Evolutionary conservation across 2,113 vertebrate species (phyloP).

Genomic region (Oncorhynchus tshawytscha): DNA sequence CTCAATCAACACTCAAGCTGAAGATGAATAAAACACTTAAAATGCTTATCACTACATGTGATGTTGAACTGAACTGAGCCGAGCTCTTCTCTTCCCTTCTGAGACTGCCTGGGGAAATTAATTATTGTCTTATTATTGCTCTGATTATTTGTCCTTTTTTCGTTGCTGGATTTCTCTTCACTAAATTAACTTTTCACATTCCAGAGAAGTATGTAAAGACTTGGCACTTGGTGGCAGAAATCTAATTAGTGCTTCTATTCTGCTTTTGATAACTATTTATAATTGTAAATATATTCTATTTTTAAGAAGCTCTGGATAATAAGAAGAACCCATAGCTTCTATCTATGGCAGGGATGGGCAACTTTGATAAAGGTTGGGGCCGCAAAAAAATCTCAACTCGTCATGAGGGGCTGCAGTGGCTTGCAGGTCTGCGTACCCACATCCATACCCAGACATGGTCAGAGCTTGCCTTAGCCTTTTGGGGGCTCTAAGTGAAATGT

Average conservation of each 20-base stretch:
- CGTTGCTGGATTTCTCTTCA: constrained; percentile 15
- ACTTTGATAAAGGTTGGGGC: too few relatives aligned
- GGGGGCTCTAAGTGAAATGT: too few relatives aligned
- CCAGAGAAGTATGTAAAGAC: constrained; percentile 25
- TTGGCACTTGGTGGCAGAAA: constrained; percentile 43
- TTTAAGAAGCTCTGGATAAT: constrained; percentile 35
- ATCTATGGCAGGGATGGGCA: too few relatives aligned
- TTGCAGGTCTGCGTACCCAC: too few relatives aligned
- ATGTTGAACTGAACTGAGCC: too few relatives aligned
- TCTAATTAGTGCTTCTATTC: constrained; percentile 56
- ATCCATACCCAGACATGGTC: background rate
- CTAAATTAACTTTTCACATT: constrained; percentile 40
- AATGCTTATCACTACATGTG: too few relatives aligned
- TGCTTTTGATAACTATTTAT: constrained; percentile 66
- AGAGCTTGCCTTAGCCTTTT: too few relatives aligned
- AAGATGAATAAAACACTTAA: too few relatives aligned
- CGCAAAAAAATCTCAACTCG: too few relatives aligned
- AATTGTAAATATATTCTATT: constrained; percentile 41
- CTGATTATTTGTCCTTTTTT: background rate
- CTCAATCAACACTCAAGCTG: too few relatives aligned
- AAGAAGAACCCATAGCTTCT: constrained; percentile 55
- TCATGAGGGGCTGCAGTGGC: too few relatives aligned
- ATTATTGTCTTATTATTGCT: constrained; percentile 1
- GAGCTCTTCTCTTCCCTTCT: background rate
- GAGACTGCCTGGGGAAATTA: background rate